These are phyloP conservation scores for Calameuta filiformis DNA, from an alignment of 2,888 invertebrate species.

Conservation along the genomic window DNA sequence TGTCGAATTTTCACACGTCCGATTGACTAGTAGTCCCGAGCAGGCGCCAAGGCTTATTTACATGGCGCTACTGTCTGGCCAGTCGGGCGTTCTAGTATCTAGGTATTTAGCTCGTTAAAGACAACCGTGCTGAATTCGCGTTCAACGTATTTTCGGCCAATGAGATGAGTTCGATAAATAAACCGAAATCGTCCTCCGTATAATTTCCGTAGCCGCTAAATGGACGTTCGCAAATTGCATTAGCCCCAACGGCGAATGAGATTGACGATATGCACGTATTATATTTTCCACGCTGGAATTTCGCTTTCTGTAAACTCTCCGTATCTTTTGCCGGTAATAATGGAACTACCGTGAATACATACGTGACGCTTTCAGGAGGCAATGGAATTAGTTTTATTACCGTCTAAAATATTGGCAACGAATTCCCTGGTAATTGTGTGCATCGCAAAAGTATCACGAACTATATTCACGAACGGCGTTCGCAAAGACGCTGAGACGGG, in stretches of 20 bases:
- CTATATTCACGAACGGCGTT: neutral
- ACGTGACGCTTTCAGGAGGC: neutral
- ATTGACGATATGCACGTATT: neutral
- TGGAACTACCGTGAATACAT: too few relatives aligned
- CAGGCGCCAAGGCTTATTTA: constrained; percentile 5
- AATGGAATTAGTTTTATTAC: neutral
- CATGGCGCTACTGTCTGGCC: constrained; percentile 5
- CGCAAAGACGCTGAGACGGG: neutral
- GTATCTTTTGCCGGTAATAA: neutral
- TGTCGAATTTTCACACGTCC: constrained; percentile 1
- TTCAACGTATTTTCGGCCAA: neutral
- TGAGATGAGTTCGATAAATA: constrained; percentile 1
- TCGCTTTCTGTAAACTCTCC: neutral
- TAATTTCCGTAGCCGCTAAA: neutral
- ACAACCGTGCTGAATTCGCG: neutral
- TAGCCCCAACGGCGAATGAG: neutral
- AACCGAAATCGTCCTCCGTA: neutral
- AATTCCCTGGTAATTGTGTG: neutral
- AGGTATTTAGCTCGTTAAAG: neutral
- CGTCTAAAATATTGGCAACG: neutral
- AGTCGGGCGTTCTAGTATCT: neutral
- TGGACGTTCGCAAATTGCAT: neutral
- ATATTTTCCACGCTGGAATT: neutral
- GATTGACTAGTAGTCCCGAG: neutral
- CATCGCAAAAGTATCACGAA: neutral